Percentiles rank a stretch among this genome's conserved stretches.
phyloP scores from a whole-genome alignment of 2,888 invertebrate genomes.

The Amiota mariae region DNA sequence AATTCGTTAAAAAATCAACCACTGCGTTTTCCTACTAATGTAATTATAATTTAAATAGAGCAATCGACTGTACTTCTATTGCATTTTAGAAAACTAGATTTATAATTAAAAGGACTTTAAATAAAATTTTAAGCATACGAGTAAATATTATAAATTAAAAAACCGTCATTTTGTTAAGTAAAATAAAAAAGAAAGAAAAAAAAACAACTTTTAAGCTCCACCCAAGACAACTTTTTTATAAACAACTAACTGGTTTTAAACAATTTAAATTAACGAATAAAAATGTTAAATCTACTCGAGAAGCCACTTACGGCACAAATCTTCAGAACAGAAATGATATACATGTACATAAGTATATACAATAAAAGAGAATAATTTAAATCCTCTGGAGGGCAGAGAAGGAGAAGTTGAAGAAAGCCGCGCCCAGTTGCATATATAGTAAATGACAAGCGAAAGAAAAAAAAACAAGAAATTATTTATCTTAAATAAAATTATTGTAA shows the following conservation, averaged over 20 bases:
- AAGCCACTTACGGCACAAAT: conserved; percentile 51
- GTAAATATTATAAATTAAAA: background rate
- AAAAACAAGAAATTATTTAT: conserved; percentile 46
- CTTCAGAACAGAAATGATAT: conserved; percentile 33
- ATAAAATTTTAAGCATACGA: no score
- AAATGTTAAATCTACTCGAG: conserved; percentile 63
- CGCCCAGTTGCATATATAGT: conserved; percentile 44
- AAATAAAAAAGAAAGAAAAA: background rate
- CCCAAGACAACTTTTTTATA: conserved; percentile 25
- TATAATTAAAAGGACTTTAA: no score
- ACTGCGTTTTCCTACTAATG: no score
- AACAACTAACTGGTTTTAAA: conserved; percentile 65
- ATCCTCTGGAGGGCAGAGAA: conserved; percentile 42
- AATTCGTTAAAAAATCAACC: background rate
- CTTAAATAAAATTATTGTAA: conserved; percentile 65
- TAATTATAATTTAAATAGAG: no score
- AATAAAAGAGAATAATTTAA: conserved; percentile 41
- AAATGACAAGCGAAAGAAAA: conserved; percentile 7
- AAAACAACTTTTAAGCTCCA: conserved; percentile 19
- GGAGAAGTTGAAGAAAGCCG: conserved; percentile 53
- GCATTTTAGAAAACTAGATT: no score
- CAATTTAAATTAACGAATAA: conserved; percentile 67
- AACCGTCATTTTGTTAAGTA: conserved; percentile 23
- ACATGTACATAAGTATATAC: background rate
- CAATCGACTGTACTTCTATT: no score